Base-by-base conservation (phyloP, 2,113 vertebrate genomes). In the Gorilla gorilla region DNA sequence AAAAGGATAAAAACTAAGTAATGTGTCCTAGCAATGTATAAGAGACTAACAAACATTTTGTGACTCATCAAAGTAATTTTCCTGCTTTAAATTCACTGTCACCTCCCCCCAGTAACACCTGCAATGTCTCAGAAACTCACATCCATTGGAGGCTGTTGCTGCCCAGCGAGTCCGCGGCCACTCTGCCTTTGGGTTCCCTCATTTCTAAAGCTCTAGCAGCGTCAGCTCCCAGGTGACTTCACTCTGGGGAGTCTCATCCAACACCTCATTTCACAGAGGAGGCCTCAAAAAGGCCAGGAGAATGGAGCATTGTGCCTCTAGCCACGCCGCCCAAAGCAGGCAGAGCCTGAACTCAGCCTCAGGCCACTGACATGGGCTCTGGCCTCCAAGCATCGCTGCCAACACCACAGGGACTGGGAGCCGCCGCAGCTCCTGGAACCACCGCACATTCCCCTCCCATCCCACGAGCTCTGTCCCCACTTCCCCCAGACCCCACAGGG, bases 381-480 rank as follows among this genome's bases (percentile, higher is more conserved):
- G 22, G 27, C 57, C 76, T 2, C 20, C 32, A 6, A 27, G 30
- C 16, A 38, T 12, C 22, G 23, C 61, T 32, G 16, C 27, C 50
- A 20, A 27, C 50, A 13, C 35, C 1, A 0, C 52, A 8, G 0
- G 20, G n/a, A 32, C 10, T 0, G 25, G 9, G 59, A 5, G 27
- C 52, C 3, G 1, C 12, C 18, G 5, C 25, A 14, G 66, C 32
- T 59, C 23, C 85, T 48, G 20, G 40, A 61, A 78, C 52, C 17
- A 78, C 52, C 17, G 3, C 27, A 13, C 0, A 6, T 16, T 40
- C 20, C 4, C 20, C 45, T 45, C 23, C 25, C 66, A 6, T 17
- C 3, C 23, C 12, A 5, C 2, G 9, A 14, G 12, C 76, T 32
- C 78, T 35, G 35, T 4, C 35, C 52, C 30, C 7, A 10, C 27